A percentile compares a stretch with the other conserved stretches of the same genome.
These are phyloP conservation scores for Asarcornis scutulata DNA, from an alignment of 2,113 vertebrate species.

Conservation along the genomic window DNA sequence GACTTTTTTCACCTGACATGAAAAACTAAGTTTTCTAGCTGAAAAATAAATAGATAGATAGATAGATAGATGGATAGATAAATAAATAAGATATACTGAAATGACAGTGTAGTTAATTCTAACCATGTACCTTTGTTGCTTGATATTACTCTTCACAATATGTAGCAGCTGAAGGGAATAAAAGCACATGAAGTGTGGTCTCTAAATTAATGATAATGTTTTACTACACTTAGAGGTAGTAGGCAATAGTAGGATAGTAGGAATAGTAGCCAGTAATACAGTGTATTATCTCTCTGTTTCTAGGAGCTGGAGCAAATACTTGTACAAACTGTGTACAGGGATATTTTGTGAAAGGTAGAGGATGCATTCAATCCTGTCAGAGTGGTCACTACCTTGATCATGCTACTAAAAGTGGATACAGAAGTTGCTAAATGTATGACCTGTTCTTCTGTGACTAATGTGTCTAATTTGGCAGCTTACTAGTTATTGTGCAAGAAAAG, in stretches of 20 bases:
- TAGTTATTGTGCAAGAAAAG: neutral
- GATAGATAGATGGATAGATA: no score
- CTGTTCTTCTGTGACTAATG: neutral
- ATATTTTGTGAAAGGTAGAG: slow-evolving; percentile 88
- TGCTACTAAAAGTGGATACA: slow-evolving; percentile 77
- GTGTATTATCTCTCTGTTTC: slow-evolving; percentile 6
- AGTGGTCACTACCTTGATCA: slow-evolving; percentile 84
- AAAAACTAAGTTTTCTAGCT: neutral
- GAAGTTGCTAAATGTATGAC: slow-evolving; percentile 83
- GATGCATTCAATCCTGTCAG: slow-evolving; percentile 85
- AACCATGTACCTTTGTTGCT: neutral
- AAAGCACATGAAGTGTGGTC: neutral
- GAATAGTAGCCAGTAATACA: neutral
- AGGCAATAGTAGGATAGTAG: neutral
- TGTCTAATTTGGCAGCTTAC: no score
- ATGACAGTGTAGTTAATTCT: neutral
- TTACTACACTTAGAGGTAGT: neutral
- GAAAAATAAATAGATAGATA: neutral
- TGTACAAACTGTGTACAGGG: slow-evolving; percentile 86
- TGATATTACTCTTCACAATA: neutral
- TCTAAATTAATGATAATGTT: neutral
- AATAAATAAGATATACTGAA: neutral
- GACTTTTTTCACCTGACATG: neutral
- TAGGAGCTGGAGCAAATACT: slow-evolving; percentile 86
- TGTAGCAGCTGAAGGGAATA: neutral